Base-by-base conservation (phyloP, 2,888 invertebrate species). In the Tenthredo amoena region DNA sequence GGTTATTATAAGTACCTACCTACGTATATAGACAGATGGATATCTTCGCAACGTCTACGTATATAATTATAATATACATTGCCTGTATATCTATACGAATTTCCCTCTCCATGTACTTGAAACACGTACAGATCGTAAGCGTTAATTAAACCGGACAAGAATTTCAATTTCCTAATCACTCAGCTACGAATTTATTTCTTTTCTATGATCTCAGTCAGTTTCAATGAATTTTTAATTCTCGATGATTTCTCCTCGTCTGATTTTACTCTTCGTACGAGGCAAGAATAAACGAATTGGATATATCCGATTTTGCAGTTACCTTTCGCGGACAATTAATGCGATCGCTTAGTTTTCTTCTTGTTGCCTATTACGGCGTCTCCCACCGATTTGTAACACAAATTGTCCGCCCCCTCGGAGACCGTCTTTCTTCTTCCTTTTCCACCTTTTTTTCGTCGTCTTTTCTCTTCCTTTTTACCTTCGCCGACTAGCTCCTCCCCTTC, bases 1-100 rank as follows among this genome's bases (percentile, higher is more conserved):
- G 92, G 92, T 92, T 92, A 92, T 90, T 89, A 88, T 89, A 89
- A 92, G 92, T 90, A 89, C 90, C 89, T 89, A 88, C 85, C 26
- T 40, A 79, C 76, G 21, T 72, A 72, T 37, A 72, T 40, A 40
- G 18, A 21, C 21, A 21, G 18, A 76, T 50, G 26, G 31, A 31
- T 77, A 77, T 50, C 50, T 50, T 9, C 31, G 77, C 47, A 21
- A 77, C n/a, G 18, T 55, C 37, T 77, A 26, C 18, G 18, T 43
- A 74, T 74, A 74, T 50, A 31, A 55, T 77, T 77, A 77, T 55
- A 74, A 43, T 77, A 34, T 43, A 43, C 40, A 15, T 77, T 55
- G 34, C 18, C 6, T 31, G 1, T 77, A 55, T 77, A 77, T 43
- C 72, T 21, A 21, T 74, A 74, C 43, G 26, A 43, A 40, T 74